These are phyloP conservation scores for Tetramorium parvispinum DNA, from an alignment of 1,140 invertebrate species.

Conservation along the genomic window DNA sequence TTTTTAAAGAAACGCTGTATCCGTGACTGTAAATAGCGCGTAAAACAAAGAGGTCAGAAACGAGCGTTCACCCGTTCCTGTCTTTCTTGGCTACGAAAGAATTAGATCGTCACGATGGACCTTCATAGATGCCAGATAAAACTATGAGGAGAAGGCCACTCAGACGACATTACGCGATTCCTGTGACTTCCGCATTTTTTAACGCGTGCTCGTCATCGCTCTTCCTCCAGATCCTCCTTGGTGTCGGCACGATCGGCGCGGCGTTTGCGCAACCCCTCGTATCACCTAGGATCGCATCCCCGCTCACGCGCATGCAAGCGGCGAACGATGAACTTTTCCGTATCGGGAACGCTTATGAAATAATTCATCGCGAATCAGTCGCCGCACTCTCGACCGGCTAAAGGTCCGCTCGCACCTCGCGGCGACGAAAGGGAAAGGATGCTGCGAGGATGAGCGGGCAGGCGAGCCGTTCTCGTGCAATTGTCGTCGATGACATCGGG, in stretches of 20 bases:
- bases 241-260: constrained; percentile 47
- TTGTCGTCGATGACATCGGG: not conserved
- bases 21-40: not conserved
- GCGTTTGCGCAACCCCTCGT: constrained; percentile 74
- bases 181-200: constrained; percentile 24
- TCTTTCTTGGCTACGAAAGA: not conserved
- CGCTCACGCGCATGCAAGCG: constrained; percentile 67
- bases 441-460: constrained; percentile 50
- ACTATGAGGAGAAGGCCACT: constrained; percentile 5
- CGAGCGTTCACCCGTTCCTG: not conserved
- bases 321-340: constrained; percentile 80
- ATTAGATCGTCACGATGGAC: constrained; percentile 9
- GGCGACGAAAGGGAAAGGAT: constrained; percentile 74
- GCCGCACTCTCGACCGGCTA: constrained; percentile 62
- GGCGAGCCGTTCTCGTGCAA: not conserved
- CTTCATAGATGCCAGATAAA: not conserved
- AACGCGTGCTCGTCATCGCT: not conserved
- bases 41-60: not conserved
- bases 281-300: constrained; percentile 38
- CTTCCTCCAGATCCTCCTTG: not conserved
- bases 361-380: constrained; percentile 77
- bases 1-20: not conserved
- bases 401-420: constrained; percentile 77
- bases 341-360: constrained; percentile 83
- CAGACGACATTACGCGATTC: not conserved